A percentile compares a stretch with the other conserved stretches of the same genome.
Conservation (phyloP, 1,140 invertebrate species). For the Mizuhopecten yessoensis region DNA sequence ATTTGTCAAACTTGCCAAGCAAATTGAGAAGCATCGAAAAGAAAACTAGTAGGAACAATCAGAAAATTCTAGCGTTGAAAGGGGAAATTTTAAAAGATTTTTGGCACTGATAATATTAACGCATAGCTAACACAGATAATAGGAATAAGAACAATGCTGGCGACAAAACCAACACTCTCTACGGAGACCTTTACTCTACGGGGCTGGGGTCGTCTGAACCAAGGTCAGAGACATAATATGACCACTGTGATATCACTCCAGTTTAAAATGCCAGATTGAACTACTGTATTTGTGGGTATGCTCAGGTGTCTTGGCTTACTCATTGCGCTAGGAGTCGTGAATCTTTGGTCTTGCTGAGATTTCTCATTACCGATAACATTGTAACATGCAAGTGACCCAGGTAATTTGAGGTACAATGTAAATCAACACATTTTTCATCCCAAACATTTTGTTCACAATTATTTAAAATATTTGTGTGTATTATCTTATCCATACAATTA, state of each 20-base stretch:
- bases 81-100: not conserved
- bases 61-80: conserved; percentile 9
- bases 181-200: not conserved
- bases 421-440: not conserved
- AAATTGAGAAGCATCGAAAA: conserved; percentile 30
- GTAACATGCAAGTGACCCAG: not conserved
- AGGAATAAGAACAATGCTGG: not conserved
- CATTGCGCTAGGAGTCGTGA: too few species aligned
- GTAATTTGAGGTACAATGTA: conserved; percentile 39
- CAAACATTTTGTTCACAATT: not conserved
- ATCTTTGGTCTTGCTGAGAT: too few species aligned
- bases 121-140: not conserved
- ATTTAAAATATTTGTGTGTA: conserved; percentile 16
- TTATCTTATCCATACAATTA: not conserved
- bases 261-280: not conserved
- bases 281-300: not conserved
- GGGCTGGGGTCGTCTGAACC: not conserved
- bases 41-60: not conserved
- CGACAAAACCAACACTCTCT: not conserved
- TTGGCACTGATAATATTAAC: conserved; percentile 1
- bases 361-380: not conserved
- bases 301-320: too few species aligned
- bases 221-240: not conserved
- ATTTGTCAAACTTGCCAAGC: conserved; percentile 33
- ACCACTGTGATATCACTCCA: not conserved